A percentile compares a stretch with the other conserved stretches of the same genome.
These are phyloP conservation scores for Ailuropoda melanoleuca DNA, from an alignment of 2,113 vertebrate genomes.

Conservation along the genomic window DNA sequence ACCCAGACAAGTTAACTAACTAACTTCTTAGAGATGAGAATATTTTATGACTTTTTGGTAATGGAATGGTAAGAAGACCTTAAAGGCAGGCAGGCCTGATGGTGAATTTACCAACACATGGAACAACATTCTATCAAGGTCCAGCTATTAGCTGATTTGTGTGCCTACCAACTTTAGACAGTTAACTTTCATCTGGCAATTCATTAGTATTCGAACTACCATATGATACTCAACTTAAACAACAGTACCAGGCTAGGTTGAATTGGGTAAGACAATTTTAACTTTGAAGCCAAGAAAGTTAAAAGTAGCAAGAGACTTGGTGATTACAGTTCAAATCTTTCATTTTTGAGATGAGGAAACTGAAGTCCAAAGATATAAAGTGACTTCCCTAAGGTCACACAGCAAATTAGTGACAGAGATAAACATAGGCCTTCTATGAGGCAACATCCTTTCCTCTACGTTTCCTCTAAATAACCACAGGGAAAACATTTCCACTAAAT, in stretches of 20 bases:
- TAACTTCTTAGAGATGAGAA: not conserved
- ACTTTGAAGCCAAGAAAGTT: not conserved
- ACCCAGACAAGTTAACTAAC: not conserved
- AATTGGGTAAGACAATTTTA: constrained; percentile 5
- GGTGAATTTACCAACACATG: not conserved
- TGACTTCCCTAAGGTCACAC: constrained; percentile 10
- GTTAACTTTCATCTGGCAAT: not conserved
- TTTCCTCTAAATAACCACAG: not conserved
- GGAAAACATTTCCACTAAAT: not conserved
- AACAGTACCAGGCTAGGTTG: not conserved
- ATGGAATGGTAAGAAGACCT: not conserved
- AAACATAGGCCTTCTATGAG: not conserved
- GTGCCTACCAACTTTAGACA: not conserved
- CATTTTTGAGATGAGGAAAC: not conserved
- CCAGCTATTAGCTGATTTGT: not conserved
- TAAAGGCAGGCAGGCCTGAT: not conserved
- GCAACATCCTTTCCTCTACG: not conserved
- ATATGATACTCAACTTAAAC: not conserved
- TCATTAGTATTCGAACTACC: not conserved
- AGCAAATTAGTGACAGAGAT: not conserved
- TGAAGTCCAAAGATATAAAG: not conserved
- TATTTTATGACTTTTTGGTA: not conserved
- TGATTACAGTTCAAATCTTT: constrained; percentile 11
- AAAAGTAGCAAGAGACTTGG: not conserved
- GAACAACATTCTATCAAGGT: not conserved